phyloP scores from a whole-genome alignment of 2,797 vertebrate genomes.

The Tokudaia muenninki region DNA sequence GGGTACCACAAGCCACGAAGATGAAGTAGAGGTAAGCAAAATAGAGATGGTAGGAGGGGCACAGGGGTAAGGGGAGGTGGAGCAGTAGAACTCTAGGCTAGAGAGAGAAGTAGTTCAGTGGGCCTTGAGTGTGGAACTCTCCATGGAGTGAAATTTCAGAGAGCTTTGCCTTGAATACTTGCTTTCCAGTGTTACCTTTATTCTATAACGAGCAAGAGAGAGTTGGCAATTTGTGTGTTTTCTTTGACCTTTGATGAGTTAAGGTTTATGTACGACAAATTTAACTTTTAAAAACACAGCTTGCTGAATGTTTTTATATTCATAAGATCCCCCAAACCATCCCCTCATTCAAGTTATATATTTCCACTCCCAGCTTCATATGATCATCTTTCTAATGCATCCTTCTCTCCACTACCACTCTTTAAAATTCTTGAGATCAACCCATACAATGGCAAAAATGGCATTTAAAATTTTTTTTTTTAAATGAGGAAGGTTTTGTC shows the following conservation, averaged over 20 bases:
- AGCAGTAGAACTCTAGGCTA: neutral
- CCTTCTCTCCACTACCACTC: neutral
- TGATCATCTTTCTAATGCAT: neutral
- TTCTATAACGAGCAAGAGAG: neutral
- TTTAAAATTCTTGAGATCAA: neutral
- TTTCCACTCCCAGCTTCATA: neutral
- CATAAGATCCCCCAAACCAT: neutral
- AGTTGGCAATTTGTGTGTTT: neutral
- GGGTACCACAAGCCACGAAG: neutral
- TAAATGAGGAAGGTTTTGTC: neutral
- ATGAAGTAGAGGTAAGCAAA: neutral
- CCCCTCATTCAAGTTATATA: neutral
- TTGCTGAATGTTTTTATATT: neutral
- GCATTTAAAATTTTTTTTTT: no score
- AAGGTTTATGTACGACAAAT: neutral
- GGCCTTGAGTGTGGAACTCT: neutral
- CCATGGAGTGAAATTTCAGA: neutral
- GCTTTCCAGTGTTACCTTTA: neutral
- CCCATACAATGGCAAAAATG: neutral
- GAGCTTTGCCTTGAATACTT: neutral
- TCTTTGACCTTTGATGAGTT: neutral
- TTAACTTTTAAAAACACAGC: neutral
- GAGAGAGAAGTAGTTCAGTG: neutral
- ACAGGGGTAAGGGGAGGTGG: accelerated
- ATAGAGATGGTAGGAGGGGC: neutral